Conservation (phyloP, 2,113 vertebrate genomes). For the Chaetodon auriga region DNA sequence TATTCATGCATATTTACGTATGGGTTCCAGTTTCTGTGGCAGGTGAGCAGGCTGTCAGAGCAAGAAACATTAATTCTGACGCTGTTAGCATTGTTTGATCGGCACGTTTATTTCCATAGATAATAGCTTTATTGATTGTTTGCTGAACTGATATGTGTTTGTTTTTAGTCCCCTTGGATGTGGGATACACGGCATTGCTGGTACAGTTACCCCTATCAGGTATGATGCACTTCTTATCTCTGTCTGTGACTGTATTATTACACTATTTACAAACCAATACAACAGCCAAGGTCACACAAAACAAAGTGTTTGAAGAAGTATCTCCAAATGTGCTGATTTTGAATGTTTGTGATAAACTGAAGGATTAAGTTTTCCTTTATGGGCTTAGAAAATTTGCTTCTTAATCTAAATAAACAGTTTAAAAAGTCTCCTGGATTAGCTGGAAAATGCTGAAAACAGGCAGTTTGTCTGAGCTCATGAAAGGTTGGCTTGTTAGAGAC, state of each 20-base stretch:
- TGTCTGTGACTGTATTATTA: neutral
- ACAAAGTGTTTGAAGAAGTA: too few relatives aligned
- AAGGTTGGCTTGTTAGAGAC: too few relatives aligned
- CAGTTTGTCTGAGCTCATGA: too few relatives aligned
- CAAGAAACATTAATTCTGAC: neutral
- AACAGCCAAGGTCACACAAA: neutral
- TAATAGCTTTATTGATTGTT: neutral
- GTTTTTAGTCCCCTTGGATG: conserved; percentile 91
- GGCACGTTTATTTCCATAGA: neutral
- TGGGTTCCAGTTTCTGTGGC: conserved; percentile 93
- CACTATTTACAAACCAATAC: neutral
- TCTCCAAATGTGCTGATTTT: too few relatives aligned
- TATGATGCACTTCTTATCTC: conserved; percentile 65
- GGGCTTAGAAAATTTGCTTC: too few relatives aligned
- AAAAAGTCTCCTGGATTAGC: too few relatives aligned
- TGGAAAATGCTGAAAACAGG: too few relatives aligned
- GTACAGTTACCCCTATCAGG: conserved; percentile 96
- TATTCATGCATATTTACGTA: conserved; percentile 95
- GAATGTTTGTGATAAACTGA: too few relatives aligned
- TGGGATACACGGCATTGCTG: conserved; percentile 98
- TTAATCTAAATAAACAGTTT: too few relatives aligned
- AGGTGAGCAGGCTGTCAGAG: conserved; percentile 85
- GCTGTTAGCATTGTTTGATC: neutral
- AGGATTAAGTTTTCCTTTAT: too few relatives aligned
- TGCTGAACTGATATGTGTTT: conserved; percentile 1